Percentiles rank a stretch among this genome's conserved stretches.
Evolutionary conservation across 2,113 vertebrate species (phyloP).

Genomic region (Epinephelus fuscoguttatus): DNA sequence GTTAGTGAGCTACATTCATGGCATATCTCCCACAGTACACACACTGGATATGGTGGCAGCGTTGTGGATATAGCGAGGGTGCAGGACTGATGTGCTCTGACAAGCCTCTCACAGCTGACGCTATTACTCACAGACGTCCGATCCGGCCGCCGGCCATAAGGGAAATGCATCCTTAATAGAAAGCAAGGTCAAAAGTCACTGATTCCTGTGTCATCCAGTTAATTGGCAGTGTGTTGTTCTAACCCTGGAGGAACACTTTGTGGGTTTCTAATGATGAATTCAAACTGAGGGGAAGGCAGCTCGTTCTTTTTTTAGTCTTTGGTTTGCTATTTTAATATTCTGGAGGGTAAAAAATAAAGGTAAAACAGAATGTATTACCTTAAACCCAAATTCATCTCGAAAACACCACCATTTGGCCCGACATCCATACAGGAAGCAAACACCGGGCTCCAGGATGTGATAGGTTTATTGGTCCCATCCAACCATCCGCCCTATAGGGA

Average conservation of each 20-base stretch:
- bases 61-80: background rate
- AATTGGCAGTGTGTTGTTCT: slow-evolving; percentile 38
- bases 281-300: slow-evolving; percentile 19
- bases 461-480: too few relatives aligned
- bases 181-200: slow-evolving; percentile 42
- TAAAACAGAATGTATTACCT: background rate
- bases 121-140: slow-evolving; percentile 40
- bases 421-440: too few relatives aligned
- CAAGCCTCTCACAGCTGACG: slow-evolving; percentile 34
- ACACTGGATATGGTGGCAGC: background rate
- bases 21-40: slow-evolving; percentile 1
- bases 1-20: slow-evolving; percentile 18
- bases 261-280: slow-evolving; percentile 36
- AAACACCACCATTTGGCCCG: too few relatives aligned
- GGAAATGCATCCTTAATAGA: slow-evolving; percentile 37
- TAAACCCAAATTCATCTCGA: background rate
- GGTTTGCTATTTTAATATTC: background rate
- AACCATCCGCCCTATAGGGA: too few relatives aligned
- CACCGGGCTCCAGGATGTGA: too few relatives aligned
- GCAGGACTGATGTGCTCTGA: slow-evolving; percentile 45
- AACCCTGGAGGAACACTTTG: slow-evolving; percentile 16
- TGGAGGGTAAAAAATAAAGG: background rate
- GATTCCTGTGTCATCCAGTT: slow-evolving; percentile 39
- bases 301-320: background rate
- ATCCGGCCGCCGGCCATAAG: background rate